Evolutionary conservation across 37 sponge, comb jelly and placozoan genomes (phyloP).

Genomic region (Chondrosia reniformis): DNA sequence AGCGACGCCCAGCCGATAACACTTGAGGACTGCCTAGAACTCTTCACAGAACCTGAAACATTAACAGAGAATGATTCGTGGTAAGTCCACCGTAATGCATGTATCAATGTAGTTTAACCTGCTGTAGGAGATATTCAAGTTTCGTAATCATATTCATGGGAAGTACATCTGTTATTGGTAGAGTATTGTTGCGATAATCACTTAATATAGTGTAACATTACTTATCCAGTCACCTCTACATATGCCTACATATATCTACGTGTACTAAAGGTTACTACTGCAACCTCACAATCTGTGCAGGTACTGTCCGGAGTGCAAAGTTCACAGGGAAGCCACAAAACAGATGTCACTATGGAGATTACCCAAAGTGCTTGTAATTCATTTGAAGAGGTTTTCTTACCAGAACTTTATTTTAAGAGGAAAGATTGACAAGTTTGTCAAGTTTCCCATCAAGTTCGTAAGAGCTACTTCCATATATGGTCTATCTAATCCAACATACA

Average conservation of each 20-base stretch:
- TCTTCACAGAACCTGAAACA: slow-evolving; percentile 85
- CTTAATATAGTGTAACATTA: too few relatives aligned
- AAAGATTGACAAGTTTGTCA: slow-evolving; percentile 67
- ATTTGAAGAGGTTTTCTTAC: slow-evolving; percentile 89
- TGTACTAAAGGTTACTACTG: background rate
- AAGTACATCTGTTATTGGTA: too few relatives aligned
- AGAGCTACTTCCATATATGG: background rate
- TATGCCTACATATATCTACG: background rate
- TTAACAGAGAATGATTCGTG: slow-evolving; percentile 74
- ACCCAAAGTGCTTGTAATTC: slow-evolving; percentile 81
- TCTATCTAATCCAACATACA: too few relatives aligned
- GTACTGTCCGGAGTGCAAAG: slow-evolving; percentile 91
- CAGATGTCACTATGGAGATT: slow-evolving; percentile 87
- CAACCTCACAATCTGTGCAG: slow-evolving; percentile 21
- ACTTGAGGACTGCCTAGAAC: slow-evolving; percentile 64
- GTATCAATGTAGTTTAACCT: too few relatives aligned
- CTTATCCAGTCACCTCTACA: too few relatives aligned
- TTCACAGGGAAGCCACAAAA: slow-evolving; percentile 86
- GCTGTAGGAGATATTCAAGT: too few relatives aligned
- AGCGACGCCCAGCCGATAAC: slow-evolving; percentile 25
- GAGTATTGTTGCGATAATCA: too few relatives aligned
- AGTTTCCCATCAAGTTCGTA: slow-evolving; percentile 67
- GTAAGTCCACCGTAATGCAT: too few relatives aligned
- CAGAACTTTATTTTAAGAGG: slow-evolving; percentile 42
- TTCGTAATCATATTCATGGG: too few relatives aligned